These are phyloP conservation scores for Balanococcus diminutus DNA, from an alignment of 2,888 invertebrate species.

Conservation along the genomic window DNA sequence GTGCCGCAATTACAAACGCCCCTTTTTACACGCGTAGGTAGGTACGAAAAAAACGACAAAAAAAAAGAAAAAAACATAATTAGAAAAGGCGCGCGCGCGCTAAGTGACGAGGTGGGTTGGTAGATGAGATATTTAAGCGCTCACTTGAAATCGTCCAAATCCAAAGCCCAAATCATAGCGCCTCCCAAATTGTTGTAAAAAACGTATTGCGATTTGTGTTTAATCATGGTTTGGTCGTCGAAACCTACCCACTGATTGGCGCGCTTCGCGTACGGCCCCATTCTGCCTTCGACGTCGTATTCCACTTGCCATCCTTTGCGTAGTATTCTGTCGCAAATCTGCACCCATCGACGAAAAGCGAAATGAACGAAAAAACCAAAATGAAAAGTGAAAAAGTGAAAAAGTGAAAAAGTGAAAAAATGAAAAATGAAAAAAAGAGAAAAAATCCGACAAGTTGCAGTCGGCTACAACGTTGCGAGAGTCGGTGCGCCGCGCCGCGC, in stretches of 20 bases:
- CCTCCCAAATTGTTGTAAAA: constrained; percentile 81
- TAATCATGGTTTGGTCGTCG: constrained; percentile 83
- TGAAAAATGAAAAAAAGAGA: no score
- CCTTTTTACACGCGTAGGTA: no score
- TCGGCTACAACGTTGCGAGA: no score
- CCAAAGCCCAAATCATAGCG: constrained; percentile 88
- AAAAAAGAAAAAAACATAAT: not conserved
- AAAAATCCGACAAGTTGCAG: no score
- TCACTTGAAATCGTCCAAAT: constrained; percentile 79
- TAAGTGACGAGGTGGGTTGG: not conserved
- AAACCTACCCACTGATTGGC: constrained; percentile 93
- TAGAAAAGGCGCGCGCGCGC: constrained; percentile 57
- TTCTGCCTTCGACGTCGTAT: constrained; percentile 77
- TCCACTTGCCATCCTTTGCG: constrained; percentile 78
- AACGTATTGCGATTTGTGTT: constrained; percentile 82
- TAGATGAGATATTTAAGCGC: not conserved
- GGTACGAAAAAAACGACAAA: not conserved
- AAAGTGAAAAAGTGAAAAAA: no score
- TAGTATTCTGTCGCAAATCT: constrained; percentile 82
- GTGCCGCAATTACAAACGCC: constrained; percentile 81
- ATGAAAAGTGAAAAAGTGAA: no score
- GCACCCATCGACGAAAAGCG: no score
- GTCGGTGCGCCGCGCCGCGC: no score
- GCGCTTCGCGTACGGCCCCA: constrained; percentile 85
- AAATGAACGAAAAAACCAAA: not conserved